Base-by-base conservation (phyloP, 2,113 vertebrate genomes). In the Tinamus guttatus region DNA sequence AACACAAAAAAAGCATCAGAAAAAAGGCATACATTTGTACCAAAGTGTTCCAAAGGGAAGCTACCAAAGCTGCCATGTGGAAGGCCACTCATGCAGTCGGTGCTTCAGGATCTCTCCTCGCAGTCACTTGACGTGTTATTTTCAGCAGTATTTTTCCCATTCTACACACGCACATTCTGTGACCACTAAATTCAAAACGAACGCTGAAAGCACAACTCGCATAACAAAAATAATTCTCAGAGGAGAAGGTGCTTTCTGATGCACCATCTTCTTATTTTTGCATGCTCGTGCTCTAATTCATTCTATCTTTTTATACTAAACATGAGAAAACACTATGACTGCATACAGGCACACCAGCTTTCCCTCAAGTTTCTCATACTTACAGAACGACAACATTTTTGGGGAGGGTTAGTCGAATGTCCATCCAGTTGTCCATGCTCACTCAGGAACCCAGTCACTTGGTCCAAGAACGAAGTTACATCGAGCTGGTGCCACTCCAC, bases 401-500 rank as follows among this genome's bases (percentile, higher is more conserved):
- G 99, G 32, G 99, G 99, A 77, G 99, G 98, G 17, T 98, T 99
- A 91, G 98, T 99, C 95, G 99, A 99, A 41, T 99, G 99, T 59
- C 99, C 99, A 47, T 99, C 99, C 32, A 99, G 98, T 97, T 99
- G 99, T 7, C 99, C 99, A 11, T 99, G 99, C 97, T 99, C 99
- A 30, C 99, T 98, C 94, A 99, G 98, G 97, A 99, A 99, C 85
- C 99, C 99, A 0, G 99, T 99, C 68, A 99, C 98, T 98, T 99
- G 99, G 97, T 99, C 99, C 97, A 99, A 95, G 96, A 99, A 99
- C 32, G 99, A 99, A 43, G 98, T 97, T 93, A 99, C 99, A n/a
- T 99, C 99, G 80, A 99, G 97, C 95, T 99, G 98, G 96, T 99
- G 99, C 99, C 99, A 99, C 96, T 99, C 99, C 95, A 99, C 99